Evolutionary conservation across 2,888 invertebrate species (phyloP).

Genomic region (Drosophila villosipedis): DNA sequence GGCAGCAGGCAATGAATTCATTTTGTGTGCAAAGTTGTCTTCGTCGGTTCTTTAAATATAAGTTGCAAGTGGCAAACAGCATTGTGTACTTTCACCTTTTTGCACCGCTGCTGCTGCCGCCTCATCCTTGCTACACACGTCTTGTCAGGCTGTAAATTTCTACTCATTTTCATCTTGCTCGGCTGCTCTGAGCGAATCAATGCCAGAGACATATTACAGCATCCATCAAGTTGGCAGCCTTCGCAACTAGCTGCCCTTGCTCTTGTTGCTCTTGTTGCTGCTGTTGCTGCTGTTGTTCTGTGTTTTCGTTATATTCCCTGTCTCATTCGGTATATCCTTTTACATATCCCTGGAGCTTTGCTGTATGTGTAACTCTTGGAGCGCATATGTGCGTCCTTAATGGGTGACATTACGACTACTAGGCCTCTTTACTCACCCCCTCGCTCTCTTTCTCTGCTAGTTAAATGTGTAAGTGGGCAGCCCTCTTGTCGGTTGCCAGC

Average conservation of each 20-base stretch:
- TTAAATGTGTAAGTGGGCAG: constrained; percentile 34
- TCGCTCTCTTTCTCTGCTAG: not conserved
- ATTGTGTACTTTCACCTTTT: constrained; percentile 40
- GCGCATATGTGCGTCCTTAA: constrained; percentile 62
- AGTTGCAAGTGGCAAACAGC: constrained; percentile 21
- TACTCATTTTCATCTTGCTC: not conserved
- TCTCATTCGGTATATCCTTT: constrained; percentile 55
- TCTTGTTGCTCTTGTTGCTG: constrained; percentile 16
- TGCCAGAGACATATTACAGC: constrained; percentile 79
- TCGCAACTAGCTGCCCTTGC: constrained; percentile 2
- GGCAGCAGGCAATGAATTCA: constrained; percentile 30
- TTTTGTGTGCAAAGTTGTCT: constrained; percentile 17
- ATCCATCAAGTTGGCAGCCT: constrained; percentile 72
- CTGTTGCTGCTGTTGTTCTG: constrained; percentile 38
- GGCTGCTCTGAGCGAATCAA: constrained; percentile 65
- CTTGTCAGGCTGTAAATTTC: constrained; percentile 19
- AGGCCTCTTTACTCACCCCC: not conserved
- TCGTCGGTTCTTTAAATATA: constrained; percentile 14
- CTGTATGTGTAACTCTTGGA: constrained; percentile 26
- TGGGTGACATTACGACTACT: constrained; percentile 70
- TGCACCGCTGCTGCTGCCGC: constrained; percentile 4
- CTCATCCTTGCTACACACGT: not conserved
- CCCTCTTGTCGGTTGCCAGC: not conserved
- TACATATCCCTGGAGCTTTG: constrained; percentile 71
- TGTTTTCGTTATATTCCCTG: constrained; percentile 28